Evolutionary conservation across 1,140 invertebrate genomes (phyloP), one percentile per base, ranked within the genome.

Genomic region (Glossosoma conforme): DNA sequence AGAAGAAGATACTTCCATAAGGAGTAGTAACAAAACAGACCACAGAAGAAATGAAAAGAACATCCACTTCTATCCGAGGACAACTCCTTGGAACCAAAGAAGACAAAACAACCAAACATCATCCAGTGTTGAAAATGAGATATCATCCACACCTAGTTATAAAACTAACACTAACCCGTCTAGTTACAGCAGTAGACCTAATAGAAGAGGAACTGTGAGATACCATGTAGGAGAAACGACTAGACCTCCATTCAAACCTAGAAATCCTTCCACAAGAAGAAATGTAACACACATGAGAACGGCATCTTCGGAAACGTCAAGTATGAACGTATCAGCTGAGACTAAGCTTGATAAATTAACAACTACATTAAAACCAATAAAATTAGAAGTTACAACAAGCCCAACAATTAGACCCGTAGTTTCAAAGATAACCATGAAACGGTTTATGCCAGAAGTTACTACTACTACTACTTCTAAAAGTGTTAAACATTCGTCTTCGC

Each of bases 161-260:
- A n/a, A n/a, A n/a, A n/a, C n/a, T n/a, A n/a, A n/a, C n/a, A n/a
- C n/a, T n/a, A 6, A 33, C 3, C 51, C 46, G 11, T 30, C 33
- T 6, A 47, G 25, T 37, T 21, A 24, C 21, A 45, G 35, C 13
- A 54, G 37, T 19, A 58, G 44, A 47, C 54, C 54, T 9, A 33
- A 28, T 28, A 50, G 42, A 18, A 53, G 56, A 40, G 56, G 56
- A 21, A 49, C 56, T 22, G 47, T 58, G 5, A 58, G 47, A 24
- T 58, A 54, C 33, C 51, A 50, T 46, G n/a, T n/a, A n/a, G n/a
- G n/a, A n/a, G n/a, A n/a, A n/a, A 42, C 51, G 22, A 58, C 56
- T 30, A 47, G 56, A 37, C 46, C 44, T 9, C 51, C 56, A 9
- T 58, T 54, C 19, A 58, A 54, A 51, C 56, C 56, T 14, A 58